These are phyloP conservation scores for Callyntrura guangdongensis DNA, from an alignment of 2,888 invertebrate genomes.

Conservation along the genomic window DNA sequence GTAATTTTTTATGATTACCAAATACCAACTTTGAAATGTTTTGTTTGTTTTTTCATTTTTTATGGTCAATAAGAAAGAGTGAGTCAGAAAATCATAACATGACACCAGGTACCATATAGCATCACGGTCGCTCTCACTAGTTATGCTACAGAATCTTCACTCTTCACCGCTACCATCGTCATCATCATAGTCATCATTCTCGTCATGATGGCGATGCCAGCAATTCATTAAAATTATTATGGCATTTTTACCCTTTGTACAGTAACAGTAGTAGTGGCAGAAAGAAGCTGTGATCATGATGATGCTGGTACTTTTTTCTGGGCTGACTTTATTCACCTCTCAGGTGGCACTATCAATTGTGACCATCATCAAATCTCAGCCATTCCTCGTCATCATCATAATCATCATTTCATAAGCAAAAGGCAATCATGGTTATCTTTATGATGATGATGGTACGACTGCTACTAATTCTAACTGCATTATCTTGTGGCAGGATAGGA, in stretches of 20 bases:
- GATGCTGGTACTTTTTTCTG: slow-evolving; percentile 5
- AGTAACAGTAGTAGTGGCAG: neutral
- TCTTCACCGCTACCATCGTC: neutral
- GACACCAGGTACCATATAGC: slow-evolving; percentile 16
- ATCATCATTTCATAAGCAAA: neutral
- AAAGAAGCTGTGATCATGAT: neutral
- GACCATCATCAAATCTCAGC: slow-evolving; percentile 40
- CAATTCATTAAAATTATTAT: slow-evolving; percentile 62
- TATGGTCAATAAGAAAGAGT: slow-evolving; percentile 18
- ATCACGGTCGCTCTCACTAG: no score
- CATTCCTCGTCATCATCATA: slow-evolving; percentile 19
- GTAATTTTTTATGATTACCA: slow-evolving; percentile 53
- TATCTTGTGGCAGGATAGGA: neutral
- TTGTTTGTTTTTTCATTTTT: slow-evolving; percentile 53
- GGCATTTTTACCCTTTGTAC: slow-evolving; percentile 39
- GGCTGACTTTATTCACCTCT: slow-evolving; percentile 20
- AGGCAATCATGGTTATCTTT: slow-evolving; percentile 31
- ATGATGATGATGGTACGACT: neutral
- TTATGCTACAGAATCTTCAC: neutral
- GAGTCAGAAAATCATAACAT: slow-evolving; percentile 38
- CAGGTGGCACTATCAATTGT: slow-evolving; percentile 57
- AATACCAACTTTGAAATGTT: slow-evolving; percentile 60
- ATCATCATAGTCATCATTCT: slow-evolving; percentile 39
- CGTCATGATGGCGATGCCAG: neutral
- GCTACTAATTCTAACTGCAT: neutral